A percentile compares a stretch with the other conserved stretches of the same genome.
Evolutionary conservation across 92 coral and sea anemone species (phyloP).

Genomic region (Hydrozoanthus gracilis): DNA sequence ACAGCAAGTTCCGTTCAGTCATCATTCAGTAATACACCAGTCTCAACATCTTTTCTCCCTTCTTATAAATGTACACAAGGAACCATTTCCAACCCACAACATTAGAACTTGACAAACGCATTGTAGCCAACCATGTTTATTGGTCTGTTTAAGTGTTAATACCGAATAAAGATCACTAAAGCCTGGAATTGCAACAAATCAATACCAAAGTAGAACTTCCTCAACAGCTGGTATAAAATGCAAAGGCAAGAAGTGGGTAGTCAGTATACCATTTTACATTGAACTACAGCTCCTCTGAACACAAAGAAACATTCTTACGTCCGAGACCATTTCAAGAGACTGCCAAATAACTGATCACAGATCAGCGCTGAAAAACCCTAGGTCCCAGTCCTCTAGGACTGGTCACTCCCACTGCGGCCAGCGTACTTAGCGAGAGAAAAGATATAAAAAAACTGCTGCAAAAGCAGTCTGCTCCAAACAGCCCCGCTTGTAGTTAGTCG

Average conservation of each 20-base stretch:
- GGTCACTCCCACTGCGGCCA: slow-evolving; percentile 42
- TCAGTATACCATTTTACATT: neutral
- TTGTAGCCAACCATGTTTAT: slow-evolving; percentile 5
- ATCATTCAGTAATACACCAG: too few relatives aligned
- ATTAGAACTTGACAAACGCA: neutral
- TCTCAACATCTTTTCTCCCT: too few relatives aligned
- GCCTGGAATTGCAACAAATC: slow-evolving; percentile 19
- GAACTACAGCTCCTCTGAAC: neutral
- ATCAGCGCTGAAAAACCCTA: slow-evolving; percentile 19
- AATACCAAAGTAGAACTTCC: slow-evolving; percentile 7
- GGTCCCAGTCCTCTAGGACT: slow-evolving; percentile 5
- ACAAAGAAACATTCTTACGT: neutral
- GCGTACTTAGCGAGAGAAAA: slow-evolving; percentile 27
- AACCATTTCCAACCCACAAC: neutral
- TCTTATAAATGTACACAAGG: too few relatives aligned
- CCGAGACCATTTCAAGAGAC: slow-evolving; percentile 28
- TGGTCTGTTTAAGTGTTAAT: slow-evolving; percentile 9
- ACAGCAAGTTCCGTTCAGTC: too few relatives aligned
- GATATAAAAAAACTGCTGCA: neutral
- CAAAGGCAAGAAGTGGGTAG: neutral
- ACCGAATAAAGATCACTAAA: slow-evolving; percentile 23
- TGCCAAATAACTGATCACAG: slow-evolving; percentile 23
- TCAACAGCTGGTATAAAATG: slow-evolving; percentile 30
- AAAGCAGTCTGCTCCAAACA: slow-evolving; percentile 20
- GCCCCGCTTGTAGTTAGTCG: slow-evolving; percentile 19